Evolutionary conservation across 2,797 vertebrate genomes (phyloP).

Genomic region (Glossophaga mutica): DNA sequence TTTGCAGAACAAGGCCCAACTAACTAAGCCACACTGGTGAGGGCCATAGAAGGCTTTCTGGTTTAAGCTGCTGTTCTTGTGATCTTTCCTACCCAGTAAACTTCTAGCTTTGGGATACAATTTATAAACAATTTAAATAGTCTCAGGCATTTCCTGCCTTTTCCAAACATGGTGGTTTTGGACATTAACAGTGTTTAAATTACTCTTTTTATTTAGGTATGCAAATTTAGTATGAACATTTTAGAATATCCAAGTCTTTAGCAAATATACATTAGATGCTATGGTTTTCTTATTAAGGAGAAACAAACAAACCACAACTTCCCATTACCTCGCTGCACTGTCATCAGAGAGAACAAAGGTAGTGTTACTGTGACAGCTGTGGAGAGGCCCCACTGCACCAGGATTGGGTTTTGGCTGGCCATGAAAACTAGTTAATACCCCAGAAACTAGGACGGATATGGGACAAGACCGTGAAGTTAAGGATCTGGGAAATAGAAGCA

Average conservation of each 20-base stretch:
- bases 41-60: not conserved
- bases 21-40: not conserved
- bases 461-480: not conserved
- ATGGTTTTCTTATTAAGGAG: not conserved
- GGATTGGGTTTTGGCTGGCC: not conserved
- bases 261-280: not conserved
- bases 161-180: not conserved
- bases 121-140: not conserved
- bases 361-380: not conserved
- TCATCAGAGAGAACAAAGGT: not conserved
- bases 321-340: not conserved
- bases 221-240: not conserved
- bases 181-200: slow-evolving; percentile 1
- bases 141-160: not conserved
- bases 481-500: not conserved
- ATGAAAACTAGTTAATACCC: not conserved
- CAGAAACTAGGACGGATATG: not conserved
- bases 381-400: not conserved
- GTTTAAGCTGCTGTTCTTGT: not conserved
- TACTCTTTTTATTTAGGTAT: not conserved
- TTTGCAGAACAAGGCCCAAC: not conserved
- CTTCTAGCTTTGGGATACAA: not conserved
- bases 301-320: not conserved
- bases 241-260: slow-evolving; percentile 8
- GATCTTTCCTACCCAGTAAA: not conserved